Evolutionary conservation across 2,113 vertebrate genomes (phyloP).

Genomic region (Dipodomys ordii): DNA sequence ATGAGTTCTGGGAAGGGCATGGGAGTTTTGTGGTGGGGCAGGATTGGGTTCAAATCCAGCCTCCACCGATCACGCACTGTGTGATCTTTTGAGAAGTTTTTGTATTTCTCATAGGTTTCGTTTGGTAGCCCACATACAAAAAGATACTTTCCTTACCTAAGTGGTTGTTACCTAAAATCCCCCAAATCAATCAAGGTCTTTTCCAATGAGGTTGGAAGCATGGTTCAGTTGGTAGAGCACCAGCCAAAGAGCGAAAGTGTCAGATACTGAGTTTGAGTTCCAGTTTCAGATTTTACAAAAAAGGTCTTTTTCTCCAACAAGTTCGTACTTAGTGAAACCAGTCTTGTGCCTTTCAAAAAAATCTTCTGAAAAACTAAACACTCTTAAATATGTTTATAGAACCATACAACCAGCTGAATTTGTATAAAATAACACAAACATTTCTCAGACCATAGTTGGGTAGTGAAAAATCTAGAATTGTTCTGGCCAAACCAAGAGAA

Average conservation of each 20-base stretch:
- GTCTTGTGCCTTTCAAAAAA: neutral
- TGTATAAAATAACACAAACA: conserved; percentile 32
- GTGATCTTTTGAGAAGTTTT: neutral
- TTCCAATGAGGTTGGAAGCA: too few relatives aligned
- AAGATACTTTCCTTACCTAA: neutral
- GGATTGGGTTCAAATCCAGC: neutral
- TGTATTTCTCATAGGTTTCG: neutral
- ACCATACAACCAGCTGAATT: neutral
- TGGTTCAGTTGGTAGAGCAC: too few relatives aligned
- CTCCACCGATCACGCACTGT: neutral
- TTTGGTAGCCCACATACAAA: neutral
- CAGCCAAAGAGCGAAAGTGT: too few relatives aligned
- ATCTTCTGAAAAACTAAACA: neutral
- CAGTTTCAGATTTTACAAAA: too few relatives aligned
- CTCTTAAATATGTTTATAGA: conserved; percentile 17
- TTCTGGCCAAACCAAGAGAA: conserved; percentile 41
- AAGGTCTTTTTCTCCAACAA: neutral
- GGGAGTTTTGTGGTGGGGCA: neutral
- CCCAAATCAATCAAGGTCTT: neutral
- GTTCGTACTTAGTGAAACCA: neutral
- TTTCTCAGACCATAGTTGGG: neutral
- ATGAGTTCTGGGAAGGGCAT: neutral
- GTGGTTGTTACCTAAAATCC: neutral
- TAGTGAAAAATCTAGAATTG: neutral
- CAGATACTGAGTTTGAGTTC: too few relatives aligned